These are phyloP conservation scores for Pogonus chalceus DNA, from an alignment of 1,140 invertebrate species.

Conservation along the genomic window DNA sequence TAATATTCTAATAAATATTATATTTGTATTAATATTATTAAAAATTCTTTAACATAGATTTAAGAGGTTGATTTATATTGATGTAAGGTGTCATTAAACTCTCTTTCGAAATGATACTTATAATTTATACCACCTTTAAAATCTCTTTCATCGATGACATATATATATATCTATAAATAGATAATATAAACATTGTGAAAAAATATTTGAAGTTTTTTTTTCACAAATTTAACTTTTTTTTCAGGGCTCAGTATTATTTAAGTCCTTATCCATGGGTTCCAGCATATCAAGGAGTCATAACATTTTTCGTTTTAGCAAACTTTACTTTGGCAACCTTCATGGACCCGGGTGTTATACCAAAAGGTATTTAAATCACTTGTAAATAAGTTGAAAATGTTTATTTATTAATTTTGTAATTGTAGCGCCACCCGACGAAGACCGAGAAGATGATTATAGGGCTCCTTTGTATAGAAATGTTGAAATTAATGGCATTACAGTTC, in stretches of 20 bases:
- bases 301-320: slow-evolving; percentile 95
- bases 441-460: slow-evolving; percentile 93
- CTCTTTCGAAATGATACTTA: too few relatives aligned
- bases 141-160: too few relatives aligned
- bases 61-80: too few relatives aligned
- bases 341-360: slow-evolving; percentile 98
- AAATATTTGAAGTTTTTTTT: slow-evolving; percentile 21
- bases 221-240: slow-evolving; percentile 32
- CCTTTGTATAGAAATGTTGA: slow-evolving; percentile 97
- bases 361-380: slow-evolving; percentile 55
- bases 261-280: slow-evolving; percentile 78
- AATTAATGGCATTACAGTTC: slow-evolving; percentile 94
- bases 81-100: too few relatives aligned
- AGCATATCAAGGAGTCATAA: slow-evolving; percentile 85
- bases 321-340: slow-evolving; percentile 97
- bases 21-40: too few relatives aligned
- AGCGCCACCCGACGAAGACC: slow-evolving; percentile 93
- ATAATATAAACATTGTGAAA: too few relatives aligned
- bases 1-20: too few relatives aligned
- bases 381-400: slow-evolving; percentile 10
- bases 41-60: too few relatives aligned
- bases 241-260: slow-evolving; percentile 79
- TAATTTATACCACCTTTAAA: too few relatives aligned
- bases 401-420: slow-evolving; percentile 16
- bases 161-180: too few relatives aligned